Conservation (phyloP, 1,140 invertebrate genomes). For the Sitobion miscanthi region DNA sequence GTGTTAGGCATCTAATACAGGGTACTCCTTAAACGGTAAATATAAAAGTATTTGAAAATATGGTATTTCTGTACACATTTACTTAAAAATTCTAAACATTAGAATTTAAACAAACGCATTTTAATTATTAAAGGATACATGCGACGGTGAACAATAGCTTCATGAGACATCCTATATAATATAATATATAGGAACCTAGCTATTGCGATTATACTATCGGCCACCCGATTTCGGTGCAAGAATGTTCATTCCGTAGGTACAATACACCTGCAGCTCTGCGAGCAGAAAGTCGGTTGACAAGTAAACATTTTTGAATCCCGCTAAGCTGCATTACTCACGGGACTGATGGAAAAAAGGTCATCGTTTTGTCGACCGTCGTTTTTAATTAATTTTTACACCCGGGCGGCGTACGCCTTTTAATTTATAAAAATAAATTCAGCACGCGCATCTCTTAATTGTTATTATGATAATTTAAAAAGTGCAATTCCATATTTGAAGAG, state of each 20-base stretch:
- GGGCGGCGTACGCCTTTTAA: neutral
- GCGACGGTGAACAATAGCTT: neutral
- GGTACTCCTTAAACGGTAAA: neutral
- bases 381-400: neutral
- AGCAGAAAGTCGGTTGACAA: neutral
- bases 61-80: neutral
- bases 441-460: neutral
- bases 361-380: neutral
- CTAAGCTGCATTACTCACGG: neutral
- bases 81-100: neutral
- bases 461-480: slow-evolving; percentile 4
- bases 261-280: neutral
- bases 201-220: neutral
- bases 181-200: neutral
- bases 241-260: neutral
- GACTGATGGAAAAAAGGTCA: neutral
- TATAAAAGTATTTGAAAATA: neutral
- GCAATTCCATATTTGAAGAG: neutral
- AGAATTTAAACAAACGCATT: neutral
- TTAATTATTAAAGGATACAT: neutral
- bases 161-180: neutral
- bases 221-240: neutral
- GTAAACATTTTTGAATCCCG: neutral
- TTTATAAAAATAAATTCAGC: neutral
- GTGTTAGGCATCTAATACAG: no score